Evolutionary conservation across 2,113 vertebrate genomes (phyloP).

Genomic region (Ondatra zibethicus): DNA sequence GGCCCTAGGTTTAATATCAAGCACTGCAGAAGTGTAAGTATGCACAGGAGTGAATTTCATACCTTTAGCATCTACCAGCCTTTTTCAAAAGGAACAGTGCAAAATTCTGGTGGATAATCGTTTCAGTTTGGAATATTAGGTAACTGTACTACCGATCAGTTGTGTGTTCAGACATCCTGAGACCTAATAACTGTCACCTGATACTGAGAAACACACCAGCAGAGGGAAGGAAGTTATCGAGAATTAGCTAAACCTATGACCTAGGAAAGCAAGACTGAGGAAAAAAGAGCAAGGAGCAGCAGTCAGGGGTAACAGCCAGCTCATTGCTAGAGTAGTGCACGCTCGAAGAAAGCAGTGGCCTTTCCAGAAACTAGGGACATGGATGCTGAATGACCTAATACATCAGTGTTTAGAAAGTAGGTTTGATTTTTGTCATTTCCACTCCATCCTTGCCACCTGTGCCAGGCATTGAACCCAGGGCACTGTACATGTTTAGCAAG

Average conservation of each 20-base stretch:
- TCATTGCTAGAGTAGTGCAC: neutral
- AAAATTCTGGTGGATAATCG: neutral
- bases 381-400: neutral
- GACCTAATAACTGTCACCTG: neutral
- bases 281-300: neutral
- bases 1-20: neutral
- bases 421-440: neutral
- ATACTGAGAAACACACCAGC: neutral
- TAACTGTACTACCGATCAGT: neutral
- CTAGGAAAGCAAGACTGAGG: neutral
- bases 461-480: neutral
- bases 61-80: neutral
- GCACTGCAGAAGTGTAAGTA: rapidly evolving
- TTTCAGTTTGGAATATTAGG: neutral
- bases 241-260: neutral
- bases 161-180: neutral
- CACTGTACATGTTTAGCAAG: neutral
- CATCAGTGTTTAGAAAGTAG: neutral
- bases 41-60: neutral
- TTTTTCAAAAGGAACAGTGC: neutral
- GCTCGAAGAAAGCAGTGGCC: neutral
- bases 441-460: neutral
- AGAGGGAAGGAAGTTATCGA: neutral
- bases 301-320: neutral
- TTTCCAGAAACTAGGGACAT: neutral